Evolutionary conservation across 2,888 invertebrate species (phyloP), one percentile per base, ranked within the genome.

Genomic region (Priocnemis perturbator): DNA sequence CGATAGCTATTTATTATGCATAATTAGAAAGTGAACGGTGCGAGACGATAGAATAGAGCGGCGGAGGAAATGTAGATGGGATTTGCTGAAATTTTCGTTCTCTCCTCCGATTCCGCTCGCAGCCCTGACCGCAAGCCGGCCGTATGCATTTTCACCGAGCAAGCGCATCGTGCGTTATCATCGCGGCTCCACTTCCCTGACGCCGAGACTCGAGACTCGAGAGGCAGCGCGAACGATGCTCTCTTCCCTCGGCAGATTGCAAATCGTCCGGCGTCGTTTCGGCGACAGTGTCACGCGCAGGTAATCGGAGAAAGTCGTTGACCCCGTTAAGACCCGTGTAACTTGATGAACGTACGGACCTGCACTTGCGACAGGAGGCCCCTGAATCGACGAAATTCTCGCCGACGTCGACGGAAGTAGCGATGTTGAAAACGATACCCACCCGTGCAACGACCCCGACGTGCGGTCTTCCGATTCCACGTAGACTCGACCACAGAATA

Each of bases 291-390:
- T 77, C 76, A 69, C 77, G 77, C 73, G 78, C 74, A 73, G 76
- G 85, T 85, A 86, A 85, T 85, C 83, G 84, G 84, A 85, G 85
- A 83, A 86, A 86, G 85, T 86, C 85, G 81, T 85, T 82, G 86
- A 86, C 86, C 85, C 83, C 81, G 76, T 74, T 76, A 66, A 52
- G 63, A 68, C 20, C 7, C 60, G 66, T 73, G 73, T 69, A 77
- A 73, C 68, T 64, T 26, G 65, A 75, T 55, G 67, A 76, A 61
- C 67, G 67, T 47, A 64, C 62, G 60, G 60, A 59, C 60, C 11
- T 71, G 74, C 77, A 73, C 69, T 79, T 76, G 79, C 77, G 76
- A 74, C 77, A 73, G 60, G 11, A 61, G 60, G 77, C 60, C 55
- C 73, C 67, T 71, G 79, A 78, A 75, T 79, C 79, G 71, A 55